Evolutionary conservation across 2,888 invertebrate genomes (phyloP).

Genomic region (Antitype chi): DNA sequence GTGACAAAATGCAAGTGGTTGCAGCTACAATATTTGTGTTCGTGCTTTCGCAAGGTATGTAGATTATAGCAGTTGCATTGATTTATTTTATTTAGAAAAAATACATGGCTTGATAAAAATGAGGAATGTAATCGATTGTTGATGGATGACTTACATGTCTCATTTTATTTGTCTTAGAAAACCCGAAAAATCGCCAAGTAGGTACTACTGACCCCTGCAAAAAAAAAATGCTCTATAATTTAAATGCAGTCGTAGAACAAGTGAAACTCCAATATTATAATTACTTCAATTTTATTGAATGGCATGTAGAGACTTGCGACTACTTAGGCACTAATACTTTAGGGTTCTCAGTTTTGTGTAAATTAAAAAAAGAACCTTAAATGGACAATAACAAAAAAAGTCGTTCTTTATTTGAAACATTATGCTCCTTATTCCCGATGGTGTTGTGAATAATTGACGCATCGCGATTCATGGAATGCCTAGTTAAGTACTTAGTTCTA

Average conservation of each 20-base stretch:
- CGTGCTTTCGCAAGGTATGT: conserved; percentile 83
- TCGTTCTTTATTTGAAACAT: not conserved
- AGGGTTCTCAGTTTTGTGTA: not conserved
- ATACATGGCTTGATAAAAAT: not conserved
- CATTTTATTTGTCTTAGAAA: not conserved
- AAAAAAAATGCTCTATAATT: not conserved
- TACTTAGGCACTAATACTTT: not conserved
- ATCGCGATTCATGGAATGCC: conserved; percentile 31
- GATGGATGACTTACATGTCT: not conserved
- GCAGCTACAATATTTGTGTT: conserved; percentile 72
- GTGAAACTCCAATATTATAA: not conserved
- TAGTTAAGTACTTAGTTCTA: conserved; percentile 6
- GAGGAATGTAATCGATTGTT: not conserved
- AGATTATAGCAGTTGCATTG: not conserved
- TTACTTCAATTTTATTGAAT: not conserved
- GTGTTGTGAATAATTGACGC: conserved; percentile 32
- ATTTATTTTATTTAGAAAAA: not conserved
- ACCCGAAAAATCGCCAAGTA: not conserved
- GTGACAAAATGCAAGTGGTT: conserved; percentile 68
- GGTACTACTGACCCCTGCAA: not conserved
- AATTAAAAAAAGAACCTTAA: not conserved
- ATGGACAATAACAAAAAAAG: not conserved
- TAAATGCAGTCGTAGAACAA: not conserved
- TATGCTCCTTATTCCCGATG: conserved; percentile 20
- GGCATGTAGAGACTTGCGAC: not conserved